Evolutionary conservation across 2,888 invertebrate species (phyloP).

Genomic region (Notodonta dromedarius): DNA sequence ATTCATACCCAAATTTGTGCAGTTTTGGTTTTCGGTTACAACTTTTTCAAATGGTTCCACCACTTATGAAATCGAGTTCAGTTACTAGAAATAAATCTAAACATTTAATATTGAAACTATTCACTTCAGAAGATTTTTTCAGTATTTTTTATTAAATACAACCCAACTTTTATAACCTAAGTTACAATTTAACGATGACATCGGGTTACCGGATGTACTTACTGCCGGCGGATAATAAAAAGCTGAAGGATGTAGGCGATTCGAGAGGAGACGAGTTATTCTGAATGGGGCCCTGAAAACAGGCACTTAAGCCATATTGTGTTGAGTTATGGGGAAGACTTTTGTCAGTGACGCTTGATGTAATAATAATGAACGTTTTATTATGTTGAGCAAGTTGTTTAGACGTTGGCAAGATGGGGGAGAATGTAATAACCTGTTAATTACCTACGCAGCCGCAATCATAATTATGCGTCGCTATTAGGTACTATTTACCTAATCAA

Average conservation of each 20-base stretch:
- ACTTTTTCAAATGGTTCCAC: too few relatives aligned
- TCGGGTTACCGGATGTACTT: constrained; percentile 25
- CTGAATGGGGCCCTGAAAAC: not conserved
- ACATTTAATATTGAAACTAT: too few relatives aligned
- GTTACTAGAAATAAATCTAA: too few relatives aligned
- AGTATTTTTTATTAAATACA: too few relatives aligned
- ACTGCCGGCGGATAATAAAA: constrained; percentile 29
- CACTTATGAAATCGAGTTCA: too few relatives aligned
- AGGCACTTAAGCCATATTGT: constrained; percentile 2
- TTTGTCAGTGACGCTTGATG: not conserved
- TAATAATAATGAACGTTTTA: not conserved
- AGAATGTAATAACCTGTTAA: too few relatives aligned
- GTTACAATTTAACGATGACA: constrained; percentile 28
- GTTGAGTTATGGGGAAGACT: not conserved
- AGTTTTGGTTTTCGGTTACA: too few relatives aligned
- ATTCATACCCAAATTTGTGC: too few relatives aligned
- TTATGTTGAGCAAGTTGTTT: not conserved
- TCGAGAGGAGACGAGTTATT: constrained; percentile 1
- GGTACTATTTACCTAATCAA: too few relatives aligned
- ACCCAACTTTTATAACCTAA: constrained; percentile 4
- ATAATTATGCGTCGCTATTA: too few relatives aligned
- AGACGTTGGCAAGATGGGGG: not conserved
- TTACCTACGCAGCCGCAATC: too few relatives aligned
- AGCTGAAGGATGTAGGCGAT: constrained; percentile 18
- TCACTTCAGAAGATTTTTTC: too few relatives aligned